Evolutionary conservation across 2,113 vertebrate species (phyloP).

Genomic region (Castor canadensis): DNA sequence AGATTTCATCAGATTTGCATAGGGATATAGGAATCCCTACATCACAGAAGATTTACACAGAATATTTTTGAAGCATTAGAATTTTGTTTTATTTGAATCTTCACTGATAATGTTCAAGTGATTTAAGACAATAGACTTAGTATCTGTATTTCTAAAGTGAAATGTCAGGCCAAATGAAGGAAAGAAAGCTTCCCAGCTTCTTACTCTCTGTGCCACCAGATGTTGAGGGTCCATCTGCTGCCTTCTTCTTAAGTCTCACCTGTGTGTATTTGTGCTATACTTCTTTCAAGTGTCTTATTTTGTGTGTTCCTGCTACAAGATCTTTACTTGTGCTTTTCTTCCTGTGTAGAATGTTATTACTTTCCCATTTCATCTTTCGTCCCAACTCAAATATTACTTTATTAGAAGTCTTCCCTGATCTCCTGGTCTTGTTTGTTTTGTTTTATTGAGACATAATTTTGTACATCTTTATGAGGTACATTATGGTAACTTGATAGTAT

Average conservation of each 20-base stretch:
- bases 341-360: neutral
- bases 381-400: neutral
- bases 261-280: neutral
- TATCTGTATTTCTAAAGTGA: slow-evolving; percentile 6
- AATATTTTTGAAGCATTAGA: neutral
- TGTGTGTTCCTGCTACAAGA: neutral
- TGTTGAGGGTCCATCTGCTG: neutral
- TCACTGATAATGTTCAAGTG: neutral
- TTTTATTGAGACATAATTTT: neutral
- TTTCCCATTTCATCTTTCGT: neutral
- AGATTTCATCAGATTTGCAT: neutral
- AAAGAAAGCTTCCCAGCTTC: neutral
- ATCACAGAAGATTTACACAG: neutral
- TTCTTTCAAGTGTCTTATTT: neutral
- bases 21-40: neutral
- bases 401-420: neutral
- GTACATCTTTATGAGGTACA: neutral
- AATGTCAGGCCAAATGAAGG: neutral
- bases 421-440: neutral
- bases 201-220: neutral
- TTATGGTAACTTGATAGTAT: neutral
- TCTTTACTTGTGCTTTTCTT: neutral
- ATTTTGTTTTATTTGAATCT: slow-evolving; percentile 30
- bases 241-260: neutral
- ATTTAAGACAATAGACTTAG: neutral